Evolutionary conservation across 30 jellyfish, hydroid and myxozoan species (phyloP), one percentile per base, ranked within the genome.

Genomic region (Mastigias papua): DNA sequence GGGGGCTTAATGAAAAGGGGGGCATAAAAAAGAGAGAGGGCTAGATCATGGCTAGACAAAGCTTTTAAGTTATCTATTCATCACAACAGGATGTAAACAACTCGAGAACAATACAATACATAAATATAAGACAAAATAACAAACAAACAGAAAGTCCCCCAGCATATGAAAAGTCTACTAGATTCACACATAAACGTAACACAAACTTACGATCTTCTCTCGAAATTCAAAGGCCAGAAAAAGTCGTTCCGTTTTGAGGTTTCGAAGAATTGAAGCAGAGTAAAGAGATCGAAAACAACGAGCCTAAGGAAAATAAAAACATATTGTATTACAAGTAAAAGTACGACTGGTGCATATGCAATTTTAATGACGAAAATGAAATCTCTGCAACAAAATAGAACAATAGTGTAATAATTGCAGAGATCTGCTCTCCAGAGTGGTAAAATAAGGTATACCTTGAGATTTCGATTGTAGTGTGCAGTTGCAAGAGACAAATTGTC

Each of bases 371-470:
- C n/a, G n/a, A n/a, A n/a, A n/a, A n/a, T n/a, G n/a, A n/a, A n/a
- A n/a, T n/a, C n/a, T n/a, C n/a, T n/a, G n/a, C n/a, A n/a, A n/a
- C n/a, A n/a, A n/a, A n/a, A n/a, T n/a, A n/a, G n/a, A n/a, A n/a
- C n/a, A n/a, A 57, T 4, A 19, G 69, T 57, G 69, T 16, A 57
- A 57, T 57, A 22, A 19, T 19, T 57, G 26, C 17, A n/a, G n/a
- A n/a, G n/a, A n/a, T n/a, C n/a, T n/a, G n/a, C n/a, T n/a, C n/a
- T n/a, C n/a, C n/a, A n/a, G n/a, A n/a, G n/a, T n/a, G n/a, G n/a
- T n/a, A n/a, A n/a, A n/a, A n/a, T n/a, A n/a, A 0, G 33, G 49
- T n/a, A 7, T 37, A 82, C 91, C 91, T 82, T 82, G 25, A 82
- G 42, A n/a, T 69, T 73, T 27, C 51, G 91, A 82, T 27, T 68